phyloP scores from a whole-genome alignment of 1,140 invertebrate genomes.

The Saccostrea glomerata region DNA sequence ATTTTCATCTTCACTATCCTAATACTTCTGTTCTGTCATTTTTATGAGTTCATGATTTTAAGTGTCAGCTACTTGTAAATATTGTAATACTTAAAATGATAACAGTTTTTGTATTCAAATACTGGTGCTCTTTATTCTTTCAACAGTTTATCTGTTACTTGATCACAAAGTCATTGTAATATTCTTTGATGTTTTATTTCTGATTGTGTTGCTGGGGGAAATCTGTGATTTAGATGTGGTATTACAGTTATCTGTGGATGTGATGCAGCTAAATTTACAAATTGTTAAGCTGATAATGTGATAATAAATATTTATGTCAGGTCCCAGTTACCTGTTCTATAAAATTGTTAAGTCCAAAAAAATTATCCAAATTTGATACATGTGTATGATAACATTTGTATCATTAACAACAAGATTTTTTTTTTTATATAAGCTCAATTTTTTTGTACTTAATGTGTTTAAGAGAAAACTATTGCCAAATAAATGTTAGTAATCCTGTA shows the following conservation, averaged over 20 bases:
- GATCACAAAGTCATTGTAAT: neutral
- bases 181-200: neutral
- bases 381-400: no score
- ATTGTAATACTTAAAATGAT: neutral
- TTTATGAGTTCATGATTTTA: neutral
- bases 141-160: neutral
- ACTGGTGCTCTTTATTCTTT: slow-evolving; percentile 26
- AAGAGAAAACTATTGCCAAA: neutral
- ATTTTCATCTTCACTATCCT: neutral
- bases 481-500: neutral
- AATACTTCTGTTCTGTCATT: neutral
- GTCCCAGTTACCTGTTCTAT: no score
- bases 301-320: no score
- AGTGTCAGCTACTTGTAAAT: neutral
- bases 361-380: no score
- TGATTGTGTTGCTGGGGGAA: neutral
- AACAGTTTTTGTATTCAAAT: slow-evolving; percentile 28
- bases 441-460: neutral
- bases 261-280: no score
- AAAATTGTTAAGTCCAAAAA: no score
- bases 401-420: no score
- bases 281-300: no score
- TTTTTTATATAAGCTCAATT: neutral
- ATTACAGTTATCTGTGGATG: no score
- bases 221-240: no score